These are phyloP conservation scores for Myotis daubentonii DNA, from an alignment of 2,797 vertebrate genomes.

Conservation along the genomic window DNA sequence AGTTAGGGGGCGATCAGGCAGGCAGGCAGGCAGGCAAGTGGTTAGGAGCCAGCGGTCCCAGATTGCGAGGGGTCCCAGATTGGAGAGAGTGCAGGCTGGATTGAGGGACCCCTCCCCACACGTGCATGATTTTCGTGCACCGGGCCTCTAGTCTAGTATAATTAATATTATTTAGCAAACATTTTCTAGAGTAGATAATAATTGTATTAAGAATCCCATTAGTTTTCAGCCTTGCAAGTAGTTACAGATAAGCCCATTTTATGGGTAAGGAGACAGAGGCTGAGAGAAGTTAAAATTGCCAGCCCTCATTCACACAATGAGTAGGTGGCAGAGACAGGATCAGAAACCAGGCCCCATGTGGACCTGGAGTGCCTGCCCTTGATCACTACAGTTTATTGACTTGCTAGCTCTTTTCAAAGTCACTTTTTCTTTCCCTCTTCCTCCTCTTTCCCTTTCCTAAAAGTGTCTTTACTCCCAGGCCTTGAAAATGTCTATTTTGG, in stretches of 20 bases:
- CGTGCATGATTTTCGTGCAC: too few relatives aligned
- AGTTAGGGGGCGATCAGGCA: too few relatives aligned
- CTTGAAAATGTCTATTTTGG: constrained; percentile 25
- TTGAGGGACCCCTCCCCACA: too few relatives aligned
- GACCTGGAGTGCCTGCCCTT: neutral
- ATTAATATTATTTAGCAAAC: neutral
- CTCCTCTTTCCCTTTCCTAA: neutral
- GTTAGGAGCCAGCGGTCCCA: too few relatives aligned
- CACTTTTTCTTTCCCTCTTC: neutral
- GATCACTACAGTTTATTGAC: too few relatives aligned
- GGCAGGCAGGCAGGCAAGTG: too few relatives aligned
- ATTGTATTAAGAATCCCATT: neutral
- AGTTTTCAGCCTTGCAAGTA: neutral
- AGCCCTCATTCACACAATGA: neutral
- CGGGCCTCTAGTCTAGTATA: neutral
- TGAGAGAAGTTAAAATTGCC: neutral
- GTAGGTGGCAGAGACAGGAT: neutral
- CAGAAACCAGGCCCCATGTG: neutral
- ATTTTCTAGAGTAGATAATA: neutral
- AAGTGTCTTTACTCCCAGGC: neutral
- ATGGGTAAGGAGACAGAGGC: neutral
- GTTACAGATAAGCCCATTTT: neutral
- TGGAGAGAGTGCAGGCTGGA: too few relatives aligned
- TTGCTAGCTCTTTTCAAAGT: neutral
- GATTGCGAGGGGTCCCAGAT: too few relatives aligned